Base-by-base conservation (phyloP, 2,113 vertebrate genomes). In the Camarhynchus parvulus region DNA sequence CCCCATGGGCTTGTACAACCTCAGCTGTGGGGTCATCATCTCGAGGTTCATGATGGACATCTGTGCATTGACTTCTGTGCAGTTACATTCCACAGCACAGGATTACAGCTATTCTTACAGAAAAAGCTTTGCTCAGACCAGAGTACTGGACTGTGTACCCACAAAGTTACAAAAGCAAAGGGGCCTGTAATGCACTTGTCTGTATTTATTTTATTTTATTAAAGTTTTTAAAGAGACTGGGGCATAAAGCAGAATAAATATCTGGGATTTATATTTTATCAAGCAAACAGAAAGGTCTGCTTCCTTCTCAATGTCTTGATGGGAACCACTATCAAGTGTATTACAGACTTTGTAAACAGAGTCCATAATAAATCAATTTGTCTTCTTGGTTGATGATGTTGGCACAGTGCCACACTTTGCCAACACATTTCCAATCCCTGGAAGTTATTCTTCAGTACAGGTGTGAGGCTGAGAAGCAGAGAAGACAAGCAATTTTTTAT, bases 391-490 rank as follows among this genome's bases (percentile, higher is more conserved):
- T 87, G 75, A 78, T 42, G 63, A 64, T 75, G 47, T 47, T 90
- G 83, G 74, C 93, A 77, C 22, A 74, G 47, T 44, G 92, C 84
- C 92, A 96, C 63, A 80, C 56, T 58, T 9, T 58, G 56, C 13
- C 56, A 58, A 58, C 21, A n/a, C 21, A n/a, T 23, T 58, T 58
- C 21, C 31, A 75, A 68, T 55, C 44, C 76, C 74, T 72, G 61
- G 89, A 93, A 95, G 55, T 33, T 75, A 39, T 64, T 89, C 81
- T 83, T 88, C 87, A 78, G 44, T 62, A 92, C 37, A 88, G 67
- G 44, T 84, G 42, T 42, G 35, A 75, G 52, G 53, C 59, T 87
- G 64, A 81, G 66, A 90, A 53, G 84, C 52, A 92, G 70, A 94
- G 67, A 89, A 90, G 84, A 90, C 28, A 73, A 67, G 21, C 20